phyloP scores from a whole-genome alignment of 2,797 vertebrate genomes.

The Acanthopagrus latus region DNA sequence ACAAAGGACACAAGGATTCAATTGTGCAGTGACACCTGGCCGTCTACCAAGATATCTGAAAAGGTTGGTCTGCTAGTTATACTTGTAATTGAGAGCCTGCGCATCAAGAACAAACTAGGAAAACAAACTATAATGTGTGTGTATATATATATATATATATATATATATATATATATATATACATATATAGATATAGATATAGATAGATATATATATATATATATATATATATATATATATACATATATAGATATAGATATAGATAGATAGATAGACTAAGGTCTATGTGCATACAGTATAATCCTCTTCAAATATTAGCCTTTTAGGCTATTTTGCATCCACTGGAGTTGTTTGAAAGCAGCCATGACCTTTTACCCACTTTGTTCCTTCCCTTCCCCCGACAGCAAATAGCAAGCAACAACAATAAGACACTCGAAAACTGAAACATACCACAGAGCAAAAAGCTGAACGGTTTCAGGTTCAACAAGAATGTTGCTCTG shows the following conservation, averaged over 20 bases:
- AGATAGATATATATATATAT: too few relatives aligned
- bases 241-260: too few relatives aligned
- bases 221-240: too few relatives aligned
- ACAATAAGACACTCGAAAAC: not conserved
- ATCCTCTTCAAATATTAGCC: not conserved
- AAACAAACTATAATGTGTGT: too few relatives aligned
- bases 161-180: too few relatives aligned
- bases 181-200: too few relatives aligned
- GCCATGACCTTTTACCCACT: conserved; percentile 75
- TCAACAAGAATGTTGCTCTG: not conserved
- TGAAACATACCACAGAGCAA: not conserved
- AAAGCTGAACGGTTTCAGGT: not conserved
- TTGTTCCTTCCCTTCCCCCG: conserved; percentile 24
- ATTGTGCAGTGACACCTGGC: not conserved
- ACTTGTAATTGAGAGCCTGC: not conserved
- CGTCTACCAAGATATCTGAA: not conserved
- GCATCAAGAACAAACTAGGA: not conserved
- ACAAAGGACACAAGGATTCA: conserved; percentile 26
- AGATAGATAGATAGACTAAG: not conserved
- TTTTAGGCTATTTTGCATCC: not conserved
- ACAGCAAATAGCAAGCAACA: not conserved
- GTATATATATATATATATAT: too few relatives aligned
- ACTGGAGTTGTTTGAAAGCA: conserved; percentile 27
- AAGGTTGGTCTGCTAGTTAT: not conserved
- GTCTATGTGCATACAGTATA: not conserved